Evolutionary conservation across 2,113 vertebrate genomes (phyloP).

Genomic region (Bostrychus sinensis): DNA sequence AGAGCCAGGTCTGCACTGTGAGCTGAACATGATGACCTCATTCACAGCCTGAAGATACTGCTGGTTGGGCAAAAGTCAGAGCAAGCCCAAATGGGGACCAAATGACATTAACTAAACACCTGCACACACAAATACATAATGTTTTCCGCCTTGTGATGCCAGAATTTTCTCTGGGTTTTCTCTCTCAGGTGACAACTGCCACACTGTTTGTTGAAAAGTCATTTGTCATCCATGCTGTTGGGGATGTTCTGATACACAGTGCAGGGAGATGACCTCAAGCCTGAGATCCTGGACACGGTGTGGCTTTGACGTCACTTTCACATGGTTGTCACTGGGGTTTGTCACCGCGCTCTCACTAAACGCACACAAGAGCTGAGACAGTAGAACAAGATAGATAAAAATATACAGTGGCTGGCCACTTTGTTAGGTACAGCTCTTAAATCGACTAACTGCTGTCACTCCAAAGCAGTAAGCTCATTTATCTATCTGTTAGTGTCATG

Average conservation of each 20-base stretch:
- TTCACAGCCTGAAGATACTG: slow-evolving; percentile 43
- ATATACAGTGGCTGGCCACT: background rate
- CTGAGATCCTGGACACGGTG: slow-evolving; percentile 1
- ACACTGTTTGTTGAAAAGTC: slow-evolving; percentile 39
- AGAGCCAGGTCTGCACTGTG: slow-evolving; percentile 46
- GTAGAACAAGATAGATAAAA: slow-evolving; percentile 8
- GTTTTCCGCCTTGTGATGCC: background rate
- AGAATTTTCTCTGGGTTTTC: background rate
- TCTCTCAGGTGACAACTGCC: slow-evolving; percentile 22
- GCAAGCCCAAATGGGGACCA: slow-evolving; percentile 11
- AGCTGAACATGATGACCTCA: slow-evolving; percentile 57
- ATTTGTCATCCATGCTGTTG: slow-evolving; percentile 14
- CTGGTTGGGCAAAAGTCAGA: slow-evolving; percentile 38
- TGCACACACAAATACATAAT: background rate
- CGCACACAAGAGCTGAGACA: slow-evolving; percentile 25
- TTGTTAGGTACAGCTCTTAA: no score
- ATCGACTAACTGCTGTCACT: no score
- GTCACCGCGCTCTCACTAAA: slow-evolving; percentile 47
- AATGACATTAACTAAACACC: slow-evolving; percentile 13
- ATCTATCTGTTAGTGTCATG: no score
- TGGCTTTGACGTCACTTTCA: slow-evolving; percentile 58
- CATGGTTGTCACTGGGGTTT: slow-evolving; percentile 39
- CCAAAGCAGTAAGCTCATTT: no score
- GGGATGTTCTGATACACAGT: slow-evolving; percentile 32
- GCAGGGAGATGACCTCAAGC: slow-evolving; percentile 18